Evolutionary conservation across 1,140 invertebrate genomes (phyloP).

Genomic region (Lordiphosa stackelbergi): DNA sequence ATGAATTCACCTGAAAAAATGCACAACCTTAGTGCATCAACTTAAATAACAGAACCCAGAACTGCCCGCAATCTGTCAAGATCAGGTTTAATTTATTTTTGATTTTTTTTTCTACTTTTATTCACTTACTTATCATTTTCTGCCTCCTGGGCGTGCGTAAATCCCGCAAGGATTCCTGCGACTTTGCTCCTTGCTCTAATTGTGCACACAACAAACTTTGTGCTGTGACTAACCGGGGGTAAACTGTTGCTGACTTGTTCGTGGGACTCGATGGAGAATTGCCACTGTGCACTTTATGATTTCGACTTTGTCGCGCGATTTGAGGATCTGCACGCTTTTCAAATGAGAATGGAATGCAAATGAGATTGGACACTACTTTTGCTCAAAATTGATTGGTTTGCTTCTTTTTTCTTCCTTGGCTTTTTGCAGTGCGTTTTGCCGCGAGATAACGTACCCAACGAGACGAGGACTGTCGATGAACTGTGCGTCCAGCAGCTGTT

Average conservation of each 20-base stretch:
- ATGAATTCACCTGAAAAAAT: too few species aligned
- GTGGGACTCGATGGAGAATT: neutral
- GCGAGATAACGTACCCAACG: constrained; percentile 55
- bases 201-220: constrained; percentile 25
- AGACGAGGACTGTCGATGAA: constrained; percentile 67
- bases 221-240: constrained; percentile 13
- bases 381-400: constrained; percentile 11
- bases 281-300: constrained; percentile 13
- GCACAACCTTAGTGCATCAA: too few species aligned
- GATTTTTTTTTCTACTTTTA: neutral
- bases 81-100: constrained; percentile 10
- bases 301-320: constrained; percentile 5
- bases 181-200: constrained; percentile 18
- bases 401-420: constrained; percentile 25
- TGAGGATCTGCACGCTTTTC: constrained; percentile 13
- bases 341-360: constrained; percentile 8
- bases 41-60: too few species aligned
- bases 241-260: constrained; percentile 20
- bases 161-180: constrained; percentile 59
- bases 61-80: constrained; percentile 4
- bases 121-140: constrained; percentile 71
- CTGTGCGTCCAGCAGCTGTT: constrained; percentile 63
- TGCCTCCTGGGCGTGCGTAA: constrained; percentile 65
- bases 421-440: constrained; percentile 29
- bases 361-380: constrained; percentile 11